A percentile compares a stretch with the other conserved stretches of the same genome.
Conservation (phyloP, 2,113 vertebrate species). For the Rhadina sibilatrix region DNA sequence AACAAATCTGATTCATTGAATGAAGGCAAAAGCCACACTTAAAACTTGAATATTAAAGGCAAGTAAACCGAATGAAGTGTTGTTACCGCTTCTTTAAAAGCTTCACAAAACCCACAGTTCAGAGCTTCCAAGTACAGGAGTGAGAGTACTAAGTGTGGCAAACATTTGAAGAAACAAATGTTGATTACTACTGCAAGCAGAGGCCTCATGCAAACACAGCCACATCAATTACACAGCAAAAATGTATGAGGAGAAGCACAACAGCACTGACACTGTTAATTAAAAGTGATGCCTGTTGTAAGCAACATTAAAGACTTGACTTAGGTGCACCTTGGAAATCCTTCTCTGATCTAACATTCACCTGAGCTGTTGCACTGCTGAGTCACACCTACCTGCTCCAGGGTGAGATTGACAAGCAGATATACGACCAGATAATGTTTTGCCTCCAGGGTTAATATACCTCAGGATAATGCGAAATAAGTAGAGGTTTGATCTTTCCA, state of each 20-base stretch:
- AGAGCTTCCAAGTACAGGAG: neutral
- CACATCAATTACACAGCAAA: neutral
- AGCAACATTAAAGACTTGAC: neutral
- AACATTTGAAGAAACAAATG: neutral
- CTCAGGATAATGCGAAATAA: slow-evolving; percentile 85
- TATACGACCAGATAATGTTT: slow-evolving; percentile 76
- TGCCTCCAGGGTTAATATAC: slow-evolving; percentile 81
- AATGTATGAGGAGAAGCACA: neutral
- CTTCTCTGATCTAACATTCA: neutral
- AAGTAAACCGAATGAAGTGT: neutral
- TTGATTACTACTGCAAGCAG: neutral
- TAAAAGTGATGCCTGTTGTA: neutral
- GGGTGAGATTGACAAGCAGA: slow-evolving; percentile 72
- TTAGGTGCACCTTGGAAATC: neutral
- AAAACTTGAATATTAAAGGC: neutral
- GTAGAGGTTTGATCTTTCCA: slow-evolving; percentile 74
- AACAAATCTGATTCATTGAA: neutral
- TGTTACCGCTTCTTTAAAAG: neutral
- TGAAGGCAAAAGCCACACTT: neutral
- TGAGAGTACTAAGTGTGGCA: neutral
- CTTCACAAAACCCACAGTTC: neutral
- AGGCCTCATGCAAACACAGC: neutral
- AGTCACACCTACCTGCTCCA: slow-evolving; percentile 78
- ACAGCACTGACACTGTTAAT: neutral
- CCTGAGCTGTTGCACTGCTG: neutral